These are phyloP conservation scores for Macrotrachela quadricornifera DNA, from an alignment of 1,140 invertebrate genomes.

Conservation along the genomic window DNA sequence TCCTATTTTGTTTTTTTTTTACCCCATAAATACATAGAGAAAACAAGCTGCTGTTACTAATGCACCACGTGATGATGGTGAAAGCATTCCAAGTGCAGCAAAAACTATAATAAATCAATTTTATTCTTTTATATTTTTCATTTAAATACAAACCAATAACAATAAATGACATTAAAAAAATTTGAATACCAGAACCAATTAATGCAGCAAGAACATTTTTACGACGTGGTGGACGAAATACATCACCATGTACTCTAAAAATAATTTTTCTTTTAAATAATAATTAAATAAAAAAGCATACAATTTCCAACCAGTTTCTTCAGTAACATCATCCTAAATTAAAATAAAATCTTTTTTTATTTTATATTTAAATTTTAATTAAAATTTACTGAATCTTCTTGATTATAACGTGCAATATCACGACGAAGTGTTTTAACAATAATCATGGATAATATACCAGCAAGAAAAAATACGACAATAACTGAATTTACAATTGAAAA, in stretches of 20 bases:
- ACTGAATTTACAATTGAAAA: conserved; percentile 98
- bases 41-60: conserved; percentile 85
- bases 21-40: conserved; percentile 81
- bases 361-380: conserved; percentile 3
- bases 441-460: conserved; percentile 85
- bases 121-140: too few species aligned
- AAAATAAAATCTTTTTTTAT: not conserved
- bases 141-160: conserved; percentile 57
- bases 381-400: conserved; percentile 26
- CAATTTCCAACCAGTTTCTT: conserved; percentile 9
- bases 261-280: too few species aligned
- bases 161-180: conserved; percentile 77
- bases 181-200: conserved; percentile 82
- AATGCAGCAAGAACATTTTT: conserved; percentile 70
- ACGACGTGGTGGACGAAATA: conserved; percentile 60
- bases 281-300: too few species aligned
- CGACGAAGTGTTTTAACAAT: conserved; percentile 78
- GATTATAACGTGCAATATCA: conserved; percentile 58
- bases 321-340: conserved; percentile 6
- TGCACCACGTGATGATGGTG: conserved; percentile 76
- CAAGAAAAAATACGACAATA: conserved; percentile 82
- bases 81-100: conserved; percentile 96
- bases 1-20: conserved; percentile 8
- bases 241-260: conserved; percentile 71
- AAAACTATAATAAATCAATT: conserved; percentile 47